These are phyloP conservation scores for Tragulus kanchil DNA, from an alignment of 2,113 vertebrate genomes.

Conservation along the genomic window DNA sequence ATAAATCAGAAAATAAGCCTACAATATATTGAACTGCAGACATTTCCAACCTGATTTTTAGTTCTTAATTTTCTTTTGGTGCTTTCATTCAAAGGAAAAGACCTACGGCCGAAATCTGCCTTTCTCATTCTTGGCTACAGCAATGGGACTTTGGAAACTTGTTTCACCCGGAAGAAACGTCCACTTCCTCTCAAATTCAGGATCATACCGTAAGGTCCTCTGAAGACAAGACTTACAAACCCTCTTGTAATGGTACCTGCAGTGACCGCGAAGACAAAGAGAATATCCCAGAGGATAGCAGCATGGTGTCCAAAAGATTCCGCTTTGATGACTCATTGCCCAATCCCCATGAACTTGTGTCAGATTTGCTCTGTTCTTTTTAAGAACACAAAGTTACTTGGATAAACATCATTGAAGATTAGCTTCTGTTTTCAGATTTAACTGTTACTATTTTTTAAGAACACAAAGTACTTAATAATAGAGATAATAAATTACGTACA, in stretches of 20 bases:
- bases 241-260: conserved; percentile 85
- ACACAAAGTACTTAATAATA: conserved; percentile 20
- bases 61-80: neutral
- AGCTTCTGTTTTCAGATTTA: conserved; percentile 39
- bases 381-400: no score
- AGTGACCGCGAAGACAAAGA: conserved; percentile 95
- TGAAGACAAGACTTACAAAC: conserved; percentile 89
- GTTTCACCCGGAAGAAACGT: conserved; percentile 79
- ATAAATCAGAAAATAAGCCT: neutral
- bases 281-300: conserved; percentile 93
- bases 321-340: conserved; percentile 92
- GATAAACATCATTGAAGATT: conserved; percentile 9
- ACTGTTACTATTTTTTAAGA: conserved; percentile 39
- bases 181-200: conserved; percentile 81
- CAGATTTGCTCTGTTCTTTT: conserved; percentile 88
- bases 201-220: conserved; percentile 78
- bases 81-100: conserved; percentile 89
- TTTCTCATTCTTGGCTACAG: conserved; percentile 95
- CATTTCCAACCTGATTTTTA: neutral
- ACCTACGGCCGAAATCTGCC: conserved; percentile 93
- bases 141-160: conserved; percentile 86
- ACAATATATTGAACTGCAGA: neutral
- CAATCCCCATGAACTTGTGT: conserved; percentile 86
- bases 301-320: conserved; percentile 91
- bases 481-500: neutral